A percentile compares a stretch with the other conserved stretches of the same genome.
Conservation (phyloP, 2,888 invertebrate species). For the Tipula lateralis region DNA sequence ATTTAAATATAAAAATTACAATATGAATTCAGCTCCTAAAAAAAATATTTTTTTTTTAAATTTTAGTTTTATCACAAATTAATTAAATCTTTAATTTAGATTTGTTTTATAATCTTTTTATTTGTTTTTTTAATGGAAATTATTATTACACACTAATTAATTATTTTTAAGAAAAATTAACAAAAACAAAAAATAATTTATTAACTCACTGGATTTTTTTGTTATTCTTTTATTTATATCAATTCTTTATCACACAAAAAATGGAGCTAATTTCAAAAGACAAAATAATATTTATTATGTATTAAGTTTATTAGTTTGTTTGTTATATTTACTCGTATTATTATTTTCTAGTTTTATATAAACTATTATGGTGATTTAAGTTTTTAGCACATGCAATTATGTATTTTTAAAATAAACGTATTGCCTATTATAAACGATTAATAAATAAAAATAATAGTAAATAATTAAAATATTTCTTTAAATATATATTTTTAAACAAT, state of each 20-base stretch:
- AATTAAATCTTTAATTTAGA: neutral
- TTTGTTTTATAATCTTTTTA: neutral
- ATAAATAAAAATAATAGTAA: neutral
- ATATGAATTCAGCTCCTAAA: slow-evolving; percentile 24
- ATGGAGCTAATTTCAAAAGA: slow-evolving; percentile 6
- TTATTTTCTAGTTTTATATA: neutral
- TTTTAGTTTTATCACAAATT: slow-evolving; percentile 6
- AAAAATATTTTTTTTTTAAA: neutral
- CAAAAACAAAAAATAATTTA: neutral
- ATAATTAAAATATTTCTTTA: slow-evolving; percentile 13
- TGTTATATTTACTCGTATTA: neutral
- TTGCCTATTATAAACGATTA: neutral
- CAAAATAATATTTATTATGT: neutral
- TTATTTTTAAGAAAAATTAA: neutral
- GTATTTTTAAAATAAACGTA: neutral
- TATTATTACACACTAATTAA: neutral
- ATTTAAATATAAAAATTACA: neutral
- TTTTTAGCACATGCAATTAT: slow-evolving; percentile 12
- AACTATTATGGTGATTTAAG: neutral
- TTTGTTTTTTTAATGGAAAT: neutral
- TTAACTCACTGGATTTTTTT: neutral
- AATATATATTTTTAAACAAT: neutral
- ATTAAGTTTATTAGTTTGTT: neutral
- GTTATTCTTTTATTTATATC: neutral
- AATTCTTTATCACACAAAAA: neutral